Base-by-base conservation (phyloP, 1,140 invertebrate genomes). In the Hetaerina americana region DNA sequence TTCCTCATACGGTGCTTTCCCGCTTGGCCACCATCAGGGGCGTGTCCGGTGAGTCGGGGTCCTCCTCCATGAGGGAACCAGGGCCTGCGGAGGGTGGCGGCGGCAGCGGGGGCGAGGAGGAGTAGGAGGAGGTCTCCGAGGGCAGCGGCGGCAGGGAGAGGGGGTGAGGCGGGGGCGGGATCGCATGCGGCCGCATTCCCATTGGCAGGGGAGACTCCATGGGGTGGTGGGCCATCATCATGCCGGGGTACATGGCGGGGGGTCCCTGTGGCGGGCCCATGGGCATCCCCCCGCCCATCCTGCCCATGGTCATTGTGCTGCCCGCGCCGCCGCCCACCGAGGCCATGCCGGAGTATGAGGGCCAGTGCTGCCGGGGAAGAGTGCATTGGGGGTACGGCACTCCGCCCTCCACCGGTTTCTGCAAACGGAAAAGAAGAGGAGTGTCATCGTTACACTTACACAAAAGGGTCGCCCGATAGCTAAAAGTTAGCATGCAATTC, bases 321-420 rank as follows among this genome's bases (percentile, higher is more conserved):
- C 40, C 40, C 40, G 1, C 40, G 40, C 2, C 2, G 40, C 2
- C 2, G 2, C 40, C 40, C 40, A 2, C 40, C 15, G 3, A 5
- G 40, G 3, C 2, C 40, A 57, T 28, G 28, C 68, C 28, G 18
- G 24, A 1, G 28, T 69, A 69, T 5, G 68, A 28, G 28, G 68
- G 68, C 68, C 68, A 69, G 28, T 69, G 68, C 28, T 69, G 68
- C 28, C 68, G 26, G 0, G 68, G 68, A 27, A 69, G 68, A 27
- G 68, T 69, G n/a, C 68, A 69, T 18, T 69, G 68, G 10, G 68
- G 26, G 28, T 69, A 69, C 0, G 68, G 25, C 18, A 69, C 68
- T 26, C 68, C 68, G 66, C 26, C 66, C 26, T 27, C 68, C 26
- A 27, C 28, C 26, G 26, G 68, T 28, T 27, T 27, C 18, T 27